Conservation (phyloP, 2,888 invertebrate genomes). For the Pinctada fucata region DNA sequence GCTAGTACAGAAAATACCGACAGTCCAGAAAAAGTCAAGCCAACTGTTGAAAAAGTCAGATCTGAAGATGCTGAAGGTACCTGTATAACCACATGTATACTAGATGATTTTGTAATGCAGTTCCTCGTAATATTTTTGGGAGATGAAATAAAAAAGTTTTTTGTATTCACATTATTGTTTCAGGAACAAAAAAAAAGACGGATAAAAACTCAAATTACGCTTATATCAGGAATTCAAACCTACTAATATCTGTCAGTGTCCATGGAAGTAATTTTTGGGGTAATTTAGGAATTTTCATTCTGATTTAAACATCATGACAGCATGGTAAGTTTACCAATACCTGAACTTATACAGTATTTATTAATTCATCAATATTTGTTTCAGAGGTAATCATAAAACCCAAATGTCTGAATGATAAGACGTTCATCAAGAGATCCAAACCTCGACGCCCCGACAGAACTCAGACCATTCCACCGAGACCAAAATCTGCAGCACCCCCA, state of each 20-base stretch:
- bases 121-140: too few relatives aligned
- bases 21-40: slow-evolving; percentile 14
- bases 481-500: slow-evolving; percentile 41
- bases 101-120: too few relatives aligned
- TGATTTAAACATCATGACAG: too few relatives aligned
- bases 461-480: slow-evolving; percentile 39
- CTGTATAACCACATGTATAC: too few relatives aligned
- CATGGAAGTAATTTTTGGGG: too few relatives aligned
- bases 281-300: too few relatives aligned
- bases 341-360: background rate
- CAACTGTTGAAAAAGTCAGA: slow-evolving; percentile 12
- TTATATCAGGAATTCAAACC: too few relatives aligned
- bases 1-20: slow-evolving; percentile 51
- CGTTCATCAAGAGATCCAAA: slow-evolving; percentile 43
- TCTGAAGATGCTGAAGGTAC: background rate
- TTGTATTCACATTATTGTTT: too few relatives aligned
- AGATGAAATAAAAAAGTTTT: too few relatives aligned
- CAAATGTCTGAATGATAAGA: slow-evolving; percentile 45
- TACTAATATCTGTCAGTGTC: too few relatives aligned
- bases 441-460: slow-evolving; percentile 52
- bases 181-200: too few relatives aligned
- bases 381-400: slow-evolving; percentile 31
- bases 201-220: too few relatives aligned
- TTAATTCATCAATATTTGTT: background rate
- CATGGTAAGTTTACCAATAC: background rate